A percentile compares a stretch with the other conserved stretches of the same genome.
phyloP scores from a whole-genome alignment of 2,113 vertebrate species.

The Propithecus coquereli region DNA sequence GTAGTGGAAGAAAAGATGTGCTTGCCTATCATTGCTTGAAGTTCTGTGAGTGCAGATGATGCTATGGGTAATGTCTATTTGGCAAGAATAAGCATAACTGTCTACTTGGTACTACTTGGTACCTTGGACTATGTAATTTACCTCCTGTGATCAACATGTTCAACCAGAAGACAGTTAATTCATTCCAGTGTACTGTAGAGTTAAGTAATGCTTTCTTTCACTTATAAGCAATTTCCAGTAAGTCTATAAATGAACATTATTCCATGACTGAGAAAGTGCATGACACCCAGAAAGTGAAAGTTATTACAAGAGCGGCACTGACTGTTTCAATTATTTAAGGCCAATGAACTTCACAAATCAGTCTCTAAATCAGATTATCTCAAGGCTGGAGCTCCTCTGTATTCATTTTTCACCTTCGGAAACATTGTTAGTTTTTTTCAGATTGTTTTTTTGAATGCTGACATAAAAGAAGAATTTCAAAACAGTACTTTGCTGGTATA shows the following conservation, averaged over 20 bases:
- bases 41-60: neutral
- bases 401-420: neutral
- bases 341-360: slow-evolving; percentile 36
- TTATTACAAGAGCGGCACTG: neutral
- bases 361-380: slow-evolving; percentile 18
- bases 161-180: neutral
- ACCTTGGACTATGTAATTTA: neutral
- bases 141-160: neutral
- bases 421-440: neutral
- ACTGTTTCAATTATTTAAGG: slow-evolving; percentile 48
- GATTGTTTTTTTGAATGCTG: neutral
- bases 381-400: neutral
- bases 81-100: neutral
- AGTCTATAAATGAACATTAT: neutral
- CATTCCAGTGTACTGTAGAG: neutral
- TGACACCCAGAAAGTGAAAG: neutral
- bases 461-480: slow-evolving; percentile 17
- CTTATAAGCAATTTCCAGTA: neutral
- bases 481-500: neutral
- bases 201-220: slow-evolving; percentile 17
- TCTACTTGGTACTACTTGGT: neutral
- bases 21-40: neutral
- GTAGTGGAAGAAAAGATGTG: neutral
- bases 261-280: neutral
- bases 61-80: neutral